A percentile compares a stretch with the other conserved stretches of the same genome.
Conservation (phyloP, 2,797 vertebrate genomes). For the Garrulus glandarius region DNA sequence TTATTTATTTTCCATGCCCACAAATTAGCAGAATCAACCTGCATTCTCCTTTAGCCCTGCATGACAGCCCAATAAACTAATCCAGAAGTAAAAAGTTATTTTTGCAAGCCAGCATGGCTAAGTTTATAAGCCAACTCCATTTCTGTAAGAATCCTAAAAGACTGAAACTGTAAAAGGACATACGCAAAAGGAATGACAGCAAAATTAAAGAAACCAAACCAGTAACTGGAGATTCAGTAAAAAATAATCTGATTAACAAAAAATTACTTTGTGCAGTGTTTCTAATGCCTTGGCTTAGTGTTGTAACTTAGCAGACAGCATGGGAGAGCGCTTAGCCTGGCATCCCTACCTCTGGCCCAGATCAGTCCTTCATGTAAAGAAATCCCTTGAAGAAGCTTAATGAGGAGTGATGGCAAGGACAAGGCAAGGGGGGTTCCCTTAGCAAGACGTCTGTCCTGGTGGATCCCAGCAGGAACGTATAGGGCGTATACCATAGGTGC, state of each 20-base stretch:
- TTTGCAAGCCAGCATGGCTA: accelerated
- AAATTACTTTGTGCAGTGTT: neutral
- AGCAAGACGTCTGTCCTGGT: neutral
- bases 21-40: neutral
- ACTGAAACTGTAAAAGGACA: neutral
- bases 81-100: neutral
- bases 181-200: neutral
- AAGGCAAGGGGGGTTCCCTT: neutral
- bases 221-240: neutral
- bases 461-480: neutral
- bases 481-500: accelerated
- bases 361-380: neutral
- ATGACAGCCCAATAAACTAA: neutral
- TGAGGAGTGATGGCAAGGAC: neutral
- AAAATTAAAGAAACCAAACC: neutral
- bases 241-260: neutral
- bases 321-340: neutral
- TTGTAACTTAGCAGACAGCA: neutral
- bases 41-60: neutral
- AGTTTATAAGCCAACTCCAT: neutral
- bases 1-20: neutral
- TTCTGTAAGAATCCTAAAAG: neutral
- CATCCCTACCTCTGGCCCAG: neutral
- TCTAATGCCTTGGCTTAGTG: neutral
- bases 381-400: neutral